These are phyloP conservation scores for Apomyelois bistriatella DNA, from an alignment of 2,888 invertebrate species.

Conservation along the genomic window DNA sequence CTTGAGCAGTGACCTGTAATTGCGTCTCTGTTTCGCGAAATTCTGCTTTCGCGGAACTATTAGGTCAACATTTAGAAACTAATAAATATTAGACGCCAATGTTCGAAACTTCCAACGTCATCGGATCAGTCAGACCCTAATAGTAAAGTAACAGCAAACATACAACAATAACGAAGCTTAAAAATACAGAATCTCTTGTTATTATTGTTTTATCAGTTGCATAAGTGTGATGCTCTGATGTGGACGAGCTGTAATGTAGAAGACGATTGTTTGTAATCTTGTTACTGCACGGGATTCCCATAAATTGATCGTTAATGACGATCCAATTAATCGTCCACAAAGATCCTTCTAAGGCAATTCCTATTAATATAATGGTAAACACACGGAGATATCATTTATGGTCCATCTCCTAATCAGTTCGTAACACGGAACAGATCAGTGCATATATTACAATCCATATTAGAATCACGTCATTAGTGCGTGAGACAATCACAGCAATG, in stretches of 20 bases:
- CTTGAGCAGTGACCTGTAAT: constrained; percentile 4
- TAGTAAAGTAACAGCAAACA: no score
- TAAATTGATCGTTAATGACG: background rate
- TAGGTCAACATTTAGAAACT: background rate
- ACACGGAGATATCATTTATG: background rate
- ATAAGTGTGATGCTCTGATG: no score
- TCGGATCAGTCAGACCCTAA: no score
- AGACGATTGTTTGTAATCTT: no score
- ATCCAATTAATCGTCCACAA: background rate
- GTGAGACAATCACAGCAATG: background rate
- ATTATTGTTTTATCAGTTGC: no score
- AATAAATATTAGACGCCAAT: background rate
- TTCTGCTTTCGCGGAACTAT: background rate
- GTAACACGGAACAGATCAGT: background rate
- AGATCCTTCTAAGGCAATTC: constrained; percentile 1
- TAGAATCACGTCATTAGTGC: background rate
- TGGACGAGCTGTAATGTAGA: no score
- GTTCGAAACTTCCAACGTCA: no score
- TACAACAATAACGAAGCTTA: no score
- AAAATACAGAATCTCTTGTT: no score
- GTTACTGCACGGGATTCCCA: background rate
- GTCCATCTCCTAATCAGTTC: background rate
- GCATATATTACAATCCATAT: background rate
- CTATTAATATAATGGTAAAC: background rate
- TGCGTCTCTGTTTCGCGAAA: background rate